phyloP scores from a whole-genome alignment of 2,113 vertebrate genomes.

The Eulemur rufifrons region DNA sequence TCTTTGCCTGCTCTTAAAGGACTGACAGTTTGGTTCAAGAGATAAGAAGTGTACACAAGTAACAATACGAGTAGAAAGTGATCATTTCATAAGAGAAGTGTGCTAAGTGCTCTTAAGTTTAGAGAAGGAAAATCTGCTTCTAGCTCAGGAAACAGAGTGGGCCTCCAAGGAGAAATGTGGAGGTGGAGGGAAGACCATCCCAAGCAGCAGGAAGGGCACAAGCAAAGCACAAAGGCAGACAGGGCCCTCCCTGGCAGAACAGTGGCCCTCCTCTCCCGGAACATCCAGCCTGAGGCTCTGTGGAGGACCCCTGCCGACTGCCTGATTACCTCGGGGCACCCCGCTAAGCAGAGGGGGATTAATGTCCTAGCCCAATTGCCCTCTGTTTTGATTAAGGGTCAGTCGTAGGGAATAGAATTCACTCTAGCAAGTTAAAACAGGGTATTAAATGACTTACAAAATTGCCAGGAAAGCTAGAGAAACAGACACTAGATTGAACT shows the following conservation, averaged over 20 bases:
- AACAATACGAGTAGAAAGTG: background rate
- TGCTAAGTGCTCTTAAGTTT: background rate
- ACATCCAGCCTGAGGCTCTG: slow-evolving; percentile 38
- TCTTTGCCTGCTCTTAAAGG: background rate
- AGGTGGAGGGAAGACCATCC: background rate
- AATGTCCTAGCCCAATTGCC: slow-evolving; percentile 36
- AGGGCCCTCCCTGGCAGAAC: background rate
- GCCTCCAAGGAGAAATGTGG: background rate
- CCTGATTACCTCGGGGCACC: slow-evolving; percentile 43
- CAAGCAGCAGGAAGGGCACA: background rate
- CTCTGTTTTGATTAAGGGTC: slow-evolving; percentile 68
- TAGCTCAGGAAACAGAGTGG: background rate
- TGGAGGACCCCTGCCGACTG: background rate
- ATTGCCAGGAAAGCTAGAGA: slow-evolving; percentile 31
- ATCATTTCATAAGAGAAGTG: background rate
- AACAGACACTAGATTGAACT: background rate
- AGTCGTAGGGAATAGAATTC: slow-evolving; percentile 42
- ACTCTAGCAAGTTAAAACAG: slow-evolving; percentile 59
- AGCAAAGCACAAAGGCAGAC: background rate
- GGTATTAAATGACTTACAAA: slow-evolving; percentile 59
- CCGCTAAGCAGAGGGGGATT: slow-evolving; percentile 36
- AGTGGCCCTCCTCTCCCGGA: background rate
- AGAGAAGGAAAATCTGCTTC: slow-evolving; percentile 42
- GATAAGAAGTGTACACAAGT: background rate
- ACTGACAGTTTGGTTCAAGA: background rate